These are phyloP conservation scores for Oxyteleia sp. DNA, from an alignment of 2,888 invertebrate species.

Conservation along the genomic window DNA sequence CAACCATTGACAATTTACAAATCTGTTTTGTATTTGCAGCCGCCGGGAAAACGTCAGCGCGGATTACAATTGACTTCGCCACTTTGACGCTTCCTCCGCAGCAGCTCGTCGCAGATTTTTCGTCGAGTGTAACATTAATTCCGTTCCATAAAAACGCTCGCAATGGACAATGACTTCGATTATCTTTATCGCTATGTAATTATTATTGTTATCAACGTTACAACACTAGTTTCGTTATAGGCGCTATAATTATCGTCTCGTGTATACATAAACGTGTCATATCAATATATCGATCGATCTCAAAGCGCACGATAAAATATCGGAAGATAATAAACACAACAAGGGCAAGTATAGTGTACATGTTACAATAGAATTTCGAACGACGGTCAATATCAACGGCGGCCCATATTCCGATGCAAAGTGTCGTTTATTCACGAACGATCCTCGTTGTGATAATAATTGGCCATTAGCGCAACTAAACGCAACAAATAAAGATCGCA, in stretches of 20 bases:
- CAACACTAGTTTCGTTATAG: constrained; percentile 68
- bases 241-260: constrained; percentile 71
- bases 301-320: constrained; percentile 86
- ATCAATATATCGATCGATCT: constrained; percentile 79
- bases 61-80: constrained; percentile 34
- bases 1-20: constrained; percentile 16
- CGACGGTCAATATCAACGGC: constrained; percentile 81
- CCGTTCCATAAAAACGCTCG: constrained; percentile 45
- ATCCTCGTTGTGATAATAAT: constrained; percentile 47
- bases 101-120: constrained; percentile 42
- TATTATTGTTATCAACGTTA: constrained; percentile 68
- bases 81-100: constrained; percentile 7
- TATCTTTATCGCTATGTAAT: constrained; percentile 68
- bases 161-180: constrained; percentile 69
- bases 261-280: constrained; percentile 80
- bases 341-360: constrained; percentile 83
- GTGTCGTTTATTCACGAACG: constrained; percentile 28
- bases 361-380: constrained; percentile 84
- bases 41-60: constrained; percentile 13
- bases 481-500: constrained; percentile 10
- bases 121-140: constrained; percentile 48
- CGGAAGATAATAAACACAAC: constrained; percentile 86
- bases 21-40: not conserved
- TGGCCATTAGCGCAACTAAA: constrained; percentile 20
- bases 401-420: constrained; percentile 34